These are phyloP conservation scores for Varanus komodoensis DNA, from an alignment of 2,113 vertebrate genomes.

Conservation along the genomic window DNA sequence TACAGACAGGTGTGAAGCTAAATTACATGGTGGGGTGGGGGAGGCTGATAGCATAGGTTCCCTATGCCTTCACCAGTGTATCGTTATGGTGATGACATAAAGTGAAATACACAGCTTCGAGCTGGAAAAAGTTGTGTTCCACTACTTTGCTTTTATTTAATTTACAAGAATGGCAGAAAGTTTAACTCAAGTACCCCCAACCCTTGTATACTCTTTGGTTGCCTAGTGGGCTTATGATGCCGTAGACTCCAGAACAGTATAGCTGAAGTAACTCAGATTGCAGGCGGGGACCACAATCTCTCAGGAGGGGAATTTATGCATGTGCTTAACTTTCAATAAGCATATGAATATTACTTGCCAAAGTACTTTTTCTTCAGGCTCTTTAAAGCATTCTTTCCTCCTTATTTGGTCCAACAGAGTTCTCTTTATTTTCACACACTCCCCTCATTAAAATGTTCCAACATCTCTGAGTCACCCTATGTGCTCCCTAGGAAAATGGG, in stretches of 20 bases:
- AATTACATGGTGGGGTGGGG: too few relatives aligned
- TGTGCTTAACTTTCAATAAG: not conserved
- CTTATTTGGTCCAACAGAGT: conserved; percentile 21
- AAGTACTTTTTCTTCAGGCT: not conserved
- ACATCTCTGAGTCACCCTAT: not conserved
- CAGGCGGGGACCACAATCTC: not conserved
- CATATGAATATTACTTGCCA: not conserved
- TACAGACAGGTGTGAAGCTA: not conserved
- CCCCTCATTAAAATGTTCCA: conserved; percentile 15
- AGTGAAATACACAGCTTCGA: not conserved
- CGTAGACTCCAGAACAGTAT: not conserved
- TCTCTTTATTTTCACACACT: conserved; percentile 28
- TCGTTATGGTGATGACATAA: not conserved
- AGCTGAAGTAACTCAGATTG: not conserved
- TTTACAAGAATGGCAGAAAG: not conserved
- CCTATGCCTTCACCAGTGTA: not conserved
- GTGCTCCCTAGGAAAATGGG: not conserved
- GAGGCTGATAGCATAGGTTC: not conserved
- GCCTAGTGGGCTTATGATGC: not conserved
- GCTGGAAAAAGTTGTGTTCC: not conserved
- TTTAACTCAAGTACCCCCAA: not conserved
- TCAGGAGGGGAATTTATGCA: not conserved
- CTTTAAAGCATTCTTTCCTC: conserved; percentile 16
- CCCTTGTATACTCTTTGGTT: not conserved
- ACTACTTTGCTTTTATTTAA: not conserved